Conservation (phyloP, 1,140 invertebrate species). For the Caenorhabditis briggsae region DNA sequence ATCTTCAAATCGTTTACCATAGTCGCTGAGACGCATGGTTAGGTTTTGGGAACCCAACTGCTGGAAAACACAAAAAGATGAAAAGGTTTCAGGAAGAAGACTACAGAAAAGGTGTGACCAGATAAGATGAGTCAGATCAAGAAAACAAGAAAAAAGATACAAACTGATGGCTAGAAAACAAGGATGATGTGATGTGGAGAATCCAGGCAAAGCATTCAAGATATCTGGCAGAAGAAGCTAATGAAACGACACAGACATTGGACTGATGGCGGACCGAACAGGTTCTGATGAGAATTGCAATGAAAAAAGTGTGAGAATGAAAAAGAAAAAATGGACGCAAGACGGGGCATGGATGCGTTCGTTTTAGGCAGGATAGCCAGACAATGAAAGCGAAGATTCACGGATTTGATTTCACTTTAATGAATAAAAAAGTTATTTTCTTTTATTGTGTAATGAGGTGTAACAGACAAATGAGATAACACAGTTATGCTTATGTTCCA, state of each 20-base stretch:
- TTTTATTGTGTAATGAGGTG: slow-evolving; percentile 28
- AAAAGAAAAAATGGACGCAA: slow-evolving; percentile 2
- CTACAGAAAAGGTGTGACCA: not conserved
- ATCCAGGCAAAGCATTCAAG: slow-evolving; percentile 41
- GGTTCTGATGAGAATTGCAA: slow-evolving; percentile 41
- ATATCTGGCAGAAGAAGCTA: slow-evolving; percentile 54
- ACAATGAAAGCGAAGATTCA: slow-evolving; percentile 12
- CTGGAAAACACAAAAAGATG: not conserved
- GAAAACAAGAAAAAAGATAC: not conserved
- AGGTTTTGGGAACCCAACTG: slow-evolving; percentile 43
- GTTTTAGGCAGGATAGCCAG: not conserved
- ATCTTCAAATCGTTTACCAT: slow-evolving; percentile 56
- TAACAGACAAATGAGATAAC: not conserved
- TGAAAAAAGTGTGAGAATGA: slow-evolving; percentile 52
- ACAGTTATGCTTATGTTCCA: not conserved
- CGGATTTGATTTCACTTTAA: not conserved
- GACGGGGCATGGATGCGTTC: not conserved
- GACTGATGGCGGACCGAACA: slow-evolving; percentile 39
- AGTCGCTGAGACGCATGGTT: slow-evolving; percentile 53
- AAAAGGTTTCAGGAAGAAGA: too few species aligned
- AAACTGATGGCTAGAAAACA: not conserved
- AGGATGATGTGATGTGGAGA: slow-evolving; percentile 7
- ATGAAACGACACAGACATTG: slow-evolving; percentile 6
- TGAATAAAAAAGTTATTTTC: slow-evolving; percentile 17
- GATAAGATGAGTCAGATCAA: not conserved